Conservation (phyloP, 2,113 vertebrate genomes). For the Eulacestoma nigropectus region DNA sequence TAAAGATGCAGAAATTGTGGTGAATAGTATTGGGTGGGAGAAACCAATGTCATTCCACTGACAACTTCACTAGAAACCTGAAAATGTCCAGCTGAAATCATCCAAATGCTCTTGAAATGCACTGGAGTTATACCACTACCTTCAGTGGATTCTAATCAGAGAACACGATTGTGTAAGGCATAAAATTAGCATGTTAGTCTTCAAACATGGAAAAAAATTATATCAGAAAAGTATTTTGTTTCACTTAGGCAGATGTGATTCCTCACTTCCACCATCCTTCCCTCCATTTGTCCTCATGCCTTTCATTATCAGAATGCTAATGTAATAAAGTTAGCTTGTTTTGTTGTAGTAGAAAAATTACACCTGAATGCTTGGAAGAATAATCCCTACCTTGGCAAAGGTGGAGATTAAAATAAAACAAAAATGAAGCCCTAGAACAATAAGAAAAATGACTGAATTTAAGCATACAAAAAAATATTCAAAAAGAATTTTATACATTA, state of each 20-base stretch:
- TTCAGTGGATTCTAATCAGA: neutral
- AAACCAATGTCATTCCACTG: neutral
- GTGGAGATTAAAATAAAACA: neutral
- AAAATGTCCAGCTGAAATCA: neutral
- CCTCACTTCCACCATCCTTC: fast-evolving
- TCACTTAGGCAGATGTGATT: neutral
- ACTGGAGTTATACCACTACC: neutral
- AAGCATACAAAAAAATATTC: neutral
- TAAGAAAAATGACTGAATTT: neutral
- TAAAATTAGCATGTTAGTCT: neutral
- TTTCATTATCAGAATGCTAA: neutral
- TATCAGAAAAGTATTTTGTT: neutral
- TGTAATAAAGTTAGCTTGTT: neutral
- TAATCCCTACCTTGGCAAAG: neutral
- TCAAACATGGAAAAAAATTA: neutral
- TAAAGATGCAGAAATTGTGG: neutral
- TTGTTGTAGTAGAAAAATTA: neutral
- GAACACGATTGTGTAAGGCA: neutral
- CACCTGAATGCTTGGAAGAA: neutral
- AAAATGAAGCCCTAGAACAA: neutral
- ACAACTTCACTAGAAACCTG: neutral
- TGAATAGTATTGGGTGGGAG: neutral
- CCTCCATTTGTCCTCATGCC: neutral
- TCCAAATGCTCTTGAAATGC: neutral
- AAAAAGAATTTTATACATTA: neutral